These are phyloP conservation scores for Orchesella flavescens DNA, from an alignment of 2,888 invertebrate species.

Conservation along the genomic window DNA sequence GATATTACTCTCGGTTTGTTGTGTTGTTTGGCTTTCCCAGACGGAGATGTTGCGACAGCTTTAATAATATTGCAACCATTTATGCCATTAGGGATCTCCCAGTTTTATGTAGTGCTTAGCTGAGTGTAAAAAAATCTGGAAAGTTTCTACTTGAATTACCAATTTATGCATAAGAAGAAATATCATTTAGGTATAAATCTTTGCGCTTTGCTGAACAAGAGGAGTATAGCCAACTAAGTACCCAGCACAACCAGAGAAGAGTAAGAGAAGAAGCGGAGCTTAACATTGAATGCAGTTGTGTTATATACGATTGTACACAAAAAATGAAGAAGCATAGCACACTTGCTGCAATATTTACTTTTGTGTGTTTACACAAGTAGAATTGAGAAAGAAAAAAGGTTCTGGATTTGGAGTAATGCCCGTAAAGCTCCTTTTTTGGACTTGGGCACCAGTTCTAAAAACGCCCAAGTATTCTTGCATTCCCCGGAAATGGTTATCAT, in stretches of 20 bases:
- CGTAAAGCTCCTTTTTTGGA: constrained; percentile 33
- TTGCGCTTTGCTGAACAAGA: constrained; percentile 35
- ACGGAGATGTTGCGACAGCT: constrained; percentile 25
- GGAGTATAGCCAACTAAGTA: neutral
- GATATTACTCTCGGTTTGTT: constrained; percentile 23
- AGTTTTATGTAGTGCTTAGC: constrained; percentile 52
- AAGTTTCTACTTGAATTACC: constrained; percentile 64
- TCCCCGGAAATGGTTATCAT: constrained; percentile 6
- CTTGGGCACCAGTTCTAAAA: constrained; percentile 26
- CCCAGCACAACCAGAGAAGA: neutral
- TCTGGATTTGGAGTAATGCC: constrained; percentile 46
- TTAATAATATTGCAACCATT: constrained; percentile 44
- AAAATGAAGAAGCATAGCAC: no score
- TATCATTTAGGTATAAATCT: constrained; percentile 41
- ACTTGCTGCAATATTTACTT: no score
- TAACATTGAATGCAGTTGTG: no score
- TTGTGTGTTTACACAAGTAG: no score
- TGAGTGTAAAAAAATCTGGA: constrained; percentile 58
- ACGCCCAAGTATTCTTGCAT: neutral
- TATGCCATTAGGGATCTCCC: constrained; percentile 43
- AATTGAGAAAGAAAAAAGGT: constrained; percentile 21
- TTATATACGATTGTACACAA: no score
- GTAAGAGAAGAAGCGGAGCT: no score
- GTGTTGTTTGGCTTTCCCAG: constrained; percentile 3
- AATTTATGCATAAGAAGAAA: constrained; percentile 58